Percentiles rank a stretch among this genome's conserved stretches.
Conservation (phyloP, 1,140 invertebrate species). For the Hypsibius dujardini region DNA sequence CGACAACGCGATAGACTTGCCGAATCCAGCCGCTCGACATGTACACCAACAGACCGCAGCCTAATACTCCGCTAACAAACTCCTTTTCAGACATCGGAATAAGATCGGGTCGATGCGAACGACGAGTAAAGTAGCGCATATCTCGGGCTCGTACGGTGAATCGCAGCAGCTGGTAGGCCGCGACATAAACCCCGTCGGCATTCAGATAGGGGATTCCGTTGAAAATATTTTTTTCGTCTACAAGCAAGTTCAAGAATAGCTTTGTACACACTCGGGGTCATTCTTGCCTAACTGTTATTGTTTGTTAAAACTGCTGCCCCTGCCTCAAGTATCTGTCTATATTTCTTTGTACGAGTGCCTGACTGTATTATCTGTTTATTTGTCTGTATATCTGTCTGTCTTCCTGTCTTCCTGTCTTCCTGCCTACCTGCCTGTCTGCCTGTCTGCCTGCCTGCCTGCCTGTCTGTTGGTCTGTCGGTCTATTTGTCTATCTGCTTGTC, state of each 20-base stretch:
- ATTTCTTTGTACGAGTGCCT: too few species aligned
- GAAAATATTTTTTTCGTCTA: constrained; percentile 4
- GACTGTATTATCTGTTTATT: too few species aligned
- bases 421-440: too few species aligned
- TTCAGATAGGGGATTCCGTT: constrained; percentile 9
- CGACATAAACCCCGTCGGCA: constrained; percentile 1
- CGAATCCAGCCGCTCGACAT: constrained; percentile 6
- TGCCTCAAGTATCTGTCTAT: too few species aligned
- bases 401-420: too few species aligned
- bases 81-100: constrained; percentile 9
- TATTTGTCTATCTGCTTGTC: too few species aligned
- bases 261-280: too few species aligned
- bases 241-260: neutral
- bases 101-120: neutral
- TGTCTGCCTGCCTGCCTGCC: too few species aligned
- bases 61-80: constrained; percentile 2
- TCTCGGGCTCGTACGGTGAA: neutral
- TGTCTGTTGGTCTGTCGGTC: too few species aligned
- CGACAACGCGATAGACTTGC: neutral
- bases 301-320: too few species aligned
- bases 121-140: constrained; percentile 1
- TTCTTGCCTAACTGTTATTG: too few species aligned
- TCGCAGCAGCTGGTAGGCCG: neutral
- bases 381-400: too few species aligned
- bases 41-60: constrained; percentile 10